Base-by-base conservation (phyloP, 2,113 vertebrate species). In the Phyllopteryx taeniolatus region DNA sequence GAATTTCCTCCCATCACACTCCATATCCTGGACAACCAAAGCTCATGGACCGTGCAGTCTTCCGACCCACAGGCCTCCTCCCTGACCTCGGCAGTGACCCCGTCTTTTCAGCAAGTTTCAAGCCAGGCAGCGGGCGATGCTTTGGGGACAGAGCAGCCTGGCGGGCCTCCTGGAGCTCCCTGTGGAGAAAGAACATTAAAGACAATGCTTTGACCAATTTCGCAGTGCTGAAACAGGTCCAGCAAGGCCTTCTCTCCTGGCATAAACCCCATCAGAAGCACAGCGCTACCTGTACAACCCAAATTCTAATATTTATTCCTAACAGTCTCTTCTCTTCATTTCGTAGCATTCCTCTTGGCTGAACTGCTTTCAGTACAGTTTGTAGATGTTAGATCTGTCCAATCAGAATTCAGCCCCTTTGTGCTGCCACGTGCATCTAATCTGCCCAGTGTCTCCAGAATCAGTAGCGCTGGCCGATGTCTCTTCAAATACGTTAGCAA, bases 131-230 rank as follows among this genome's bases (percentile, higher is more conserved):
- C 17, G 75, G 69, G 54, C 15, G 74, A 5, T 89, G 85, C 78
- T 82, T 92, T 22, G 75, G 89, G 22, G 93, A 92, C 67, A 82
- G 82, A 63, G 92, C 94, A 42, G 94, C 92, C 79, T 92, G 84
- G 17, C 95, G 94, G 46, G 92, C 94, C 80, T 95, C 94, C 87
- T 93, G 90, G 65, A 99, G 93, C 87, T 98, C 94, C 83, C 97
- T 99, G 77, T 20, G 49, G 35, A 67, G 14, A 63, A 17, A 59
- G 59, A 20, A 64, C 33, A 43, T 39, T 43, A 5, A 64, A 64
- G 8, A 62, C 31, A 19, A 15, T 62, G 13, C 19, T 44, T 66
- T 12, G 22, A 66, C n/a, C 22, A 13, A 10, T 11, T n/a, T 56
- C 9, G 2, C 53, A 22, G 10, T 56, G 2, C 20, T 54, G 53